Conservation (phyloP, 2,113 vertebrate genomes). For the Mirza zaza region DNA sequence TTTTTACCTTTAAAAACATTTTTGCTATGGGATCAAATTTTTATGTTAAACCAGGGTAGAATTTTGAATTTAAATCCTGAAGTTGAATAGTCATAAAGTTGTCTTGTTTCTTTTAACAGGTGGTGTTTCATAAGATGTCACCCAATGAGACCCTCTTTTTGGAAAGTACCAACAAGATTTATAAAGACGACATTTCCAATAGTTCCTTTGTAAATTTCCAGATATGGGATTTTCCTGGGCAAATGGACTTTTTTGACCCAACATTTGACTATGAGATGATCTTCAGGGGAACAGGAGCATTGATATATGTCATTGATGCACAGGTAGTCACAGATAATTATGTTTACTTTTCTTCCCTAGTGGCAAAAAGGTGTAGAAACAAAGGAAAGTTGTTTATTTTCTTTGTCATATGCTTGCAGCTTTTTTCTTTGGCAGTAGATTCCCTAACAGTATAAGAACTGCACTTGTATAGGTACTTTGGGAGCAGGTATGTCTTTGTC, state of each 20-base stretch:
- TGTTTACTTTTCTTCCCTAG: constrained; percentile 44
- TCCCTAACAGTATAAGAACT: neutral
- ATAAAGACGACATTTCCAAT: constrained; percentile 99
- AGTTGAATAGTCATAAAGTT: constrained; percentile 29
- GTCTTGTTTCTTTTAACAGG: constrained; percentile 84
- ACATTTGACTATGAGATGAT: constrained; percentile 99
- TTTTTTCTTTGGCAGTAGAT: neutral
- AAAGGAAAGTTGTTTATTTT: constrained; percentile 33
- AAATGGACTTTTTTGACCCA: constrained; percentile 99
- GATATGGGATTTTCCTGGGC: constrained; percentile 99
- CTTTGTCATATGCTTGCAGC: neutral
- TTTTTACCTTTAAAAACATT: neutral
- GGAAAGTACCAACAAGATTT: constrained; percentile 99
- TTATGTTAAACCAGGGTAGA: neutral
- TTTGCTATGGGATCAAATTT: neutral
- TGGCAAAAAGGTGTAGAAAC: constrained; percentile 26
- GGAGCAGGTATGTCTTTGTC: neutral
- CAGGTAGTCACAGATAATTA: constrained; percentile 88
- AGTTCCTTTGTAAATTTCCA: constrained; percentile 99
- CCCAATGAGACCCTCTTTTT: constrained; percentile 98
- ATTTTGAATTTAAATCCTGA: constrained; percentile 44
- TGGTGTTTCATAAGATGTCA: constrained; percentile 99
- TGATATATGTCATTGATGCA: constrained; percentile 99
- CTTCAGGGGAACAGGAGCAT: constrained; percentile 97
- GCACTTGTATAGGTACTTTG: neutral